Evolutionary conservation across 2,888 invertebrate genomes (phyloP), one percentile per base, ranked within the genome.

Genomic region (Amphipyra berbera): DNA sequence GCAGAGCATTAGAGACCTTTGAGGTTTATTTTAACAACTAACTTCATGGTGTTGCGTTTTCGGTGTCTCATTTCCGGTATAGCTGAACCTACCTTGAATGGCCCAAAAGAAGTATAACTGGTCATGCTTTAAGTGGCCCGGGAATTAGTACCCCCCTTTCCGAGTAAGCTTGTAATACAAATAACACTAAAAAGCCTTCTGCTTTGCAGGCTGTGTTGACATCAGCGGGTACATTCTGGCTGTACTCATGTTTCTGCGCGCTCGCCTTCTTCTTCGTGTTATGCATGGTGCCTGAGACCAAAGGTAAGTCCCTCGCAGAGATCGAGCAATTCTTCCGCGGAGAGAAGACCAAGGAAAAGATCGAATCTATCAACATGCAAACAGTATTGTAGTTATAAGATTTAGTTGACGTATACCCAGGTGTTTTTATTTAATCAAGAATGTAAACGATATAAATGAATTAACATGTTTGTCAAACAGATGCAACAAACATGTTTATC

Each of bases 221-320:
- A 2, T 91, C 94, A 38, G 95, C 95, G 1, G 95, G 95, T 1
- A 95, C 95, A 8, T 96, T 95, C 82, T 95, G 95, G 95, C 89
- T 95, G 90, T 96, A 96, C 82, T 85, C 95, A 0, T 85, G 89
- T 49, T 95, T 95, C 80, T 95, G 95, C 70, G 91, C 90, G 0
- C 0, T 91, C 6, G 95, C 95, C 0, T 95, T 95, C 79, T 82
- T 95, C 73, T 96, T 96, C 82, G 95, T 96, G 0, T 78, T 94
- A 4, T 89, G 94, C 67, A 85, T 90, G 61, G 95, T 97, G 0
- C 97, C 97, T 0, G 97, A 97, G 87, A 97, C 97, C 0, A 97
- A 96, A 82, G 96, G 96, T n/a, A 96, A 96, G 82, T 96, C 96
- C 0, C 90, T 97, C 10, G 96, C 96, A 21, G 96, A 96, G 79